Evolutionary conservation across 2,113 vertebrate species (phyloP).

Genomic region (Barnardius zonarius): DNA sequence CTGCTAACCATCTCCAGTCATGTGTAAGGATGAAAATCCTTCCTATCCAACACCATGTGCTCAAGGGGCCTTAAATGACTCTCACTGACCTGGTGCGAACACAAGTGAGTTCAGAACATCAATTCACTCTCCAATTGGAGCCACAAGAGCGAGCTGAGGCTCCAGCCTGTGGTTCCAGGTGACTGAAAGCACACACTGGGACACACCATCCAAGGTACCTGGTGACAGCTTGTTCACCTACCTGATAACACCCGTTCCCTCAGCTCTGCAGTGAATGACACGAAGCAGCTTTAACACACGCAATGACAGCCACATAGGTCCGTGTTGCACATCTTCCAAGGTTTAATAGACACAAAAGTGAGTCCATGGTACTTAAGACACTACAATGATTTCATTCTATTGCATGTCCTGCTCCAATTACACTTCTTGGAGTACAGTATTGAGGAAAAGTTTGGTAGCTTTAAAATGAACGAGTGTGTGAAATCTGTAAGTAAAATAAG

Average conservation of each 20-base stretch:
- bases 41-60: not conserved
- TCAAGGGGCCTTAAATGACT: not conserved
- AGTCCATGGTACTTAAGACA: conserved; percentile 64
- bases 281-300: fast-evolving
- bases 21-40: not conserved
- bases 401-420: conserved; percentile 63
- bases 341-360: conserved; percentile 71
- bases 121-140: not conserved
- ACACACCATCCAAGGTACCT: not conserved
- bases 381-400: conserved; percentile 63
- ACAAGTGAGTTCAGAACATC: fast-evolving
- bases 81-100: not conserved
- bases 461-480: conserved; percentile 65
- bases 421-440: conserved; percentile 62
- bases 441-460: conserved; percentile 48
- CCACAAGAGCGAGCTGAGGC: not conserved
- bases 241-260: not conserved
- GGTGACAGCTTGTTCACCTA: not conserved
- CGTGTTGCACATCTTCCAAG: conserved; percentile 57
- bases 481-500: conserved; percentile 75
- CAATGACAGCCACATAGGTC: not conserved
- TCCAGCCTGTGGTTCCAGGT: not conserved
- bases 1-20: not conserved
- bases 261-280: not conserved
- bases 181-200: not conserved